These are phyloP conservation scores for Phanerotoma sp. DNA, from an alignment of 2,888 invertebrate genomes.

Conservation along the genomic window DNA sequence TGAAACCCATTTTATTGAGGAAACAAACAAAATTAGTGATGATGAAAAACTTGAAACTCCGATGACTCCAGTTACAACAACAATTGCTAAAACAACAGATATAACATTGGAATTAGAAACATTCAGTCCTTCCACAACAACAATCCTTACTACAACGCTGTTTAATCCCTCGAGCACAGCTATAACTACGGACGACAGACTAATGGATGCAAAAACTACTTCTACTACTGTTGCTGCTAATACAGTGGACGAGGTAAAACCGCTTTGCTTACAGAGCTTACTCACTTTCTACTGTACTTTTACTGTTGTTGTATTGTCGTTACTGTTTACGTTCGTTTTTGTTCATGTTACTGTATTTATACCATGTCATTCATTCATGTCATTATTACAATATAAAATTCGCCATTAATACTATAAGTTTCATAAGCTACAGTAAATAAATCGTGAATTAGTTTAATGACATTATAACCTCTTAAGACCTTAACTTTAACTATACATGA, in stretches of 20 bases:
- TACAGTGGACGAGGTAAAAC: constrained; percentile 55
- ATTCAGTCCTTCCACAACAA: not conserved
- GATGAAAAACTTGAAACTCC: not conserved
- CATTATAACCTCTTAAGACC: no score
- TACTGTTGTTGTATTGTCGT: not conserved
- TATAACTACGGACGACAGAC: constrained; percentile 34
- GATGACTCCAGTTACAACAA: not conserved
- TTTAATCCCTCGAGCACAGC: constrained; percentile 32
- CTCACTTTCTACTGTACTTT: constrained; percentile 6
- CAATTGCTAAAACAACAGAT: not conserved
- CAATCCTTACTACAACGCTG: constrained; percentile 22
- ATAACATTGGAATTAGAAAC: constrained; percentile 10
- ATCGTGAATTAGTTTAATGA: no score
- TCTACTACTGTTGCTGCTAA: constrained; percentile 45
- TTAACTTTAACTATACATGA: no score
- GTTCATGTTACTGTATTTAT: no score
- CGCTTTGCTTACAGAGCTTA: constrained; percentile 42
- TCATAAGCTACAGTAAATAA: no score
- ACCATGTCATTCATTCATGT: no score
- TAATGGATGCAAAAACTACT: constrained; percentile 40
- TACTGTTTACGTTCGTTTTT: not conserved
- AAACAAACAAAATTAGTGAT: no score
- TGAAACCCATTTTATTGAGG: no score
- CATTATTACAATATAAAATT: no score
- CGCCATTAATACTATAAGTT: no score